Evolutionary conservation across 1,140 invertebrate genomes (phyloP).

Genomic region (Homalodisca vitripennis): DNA sequence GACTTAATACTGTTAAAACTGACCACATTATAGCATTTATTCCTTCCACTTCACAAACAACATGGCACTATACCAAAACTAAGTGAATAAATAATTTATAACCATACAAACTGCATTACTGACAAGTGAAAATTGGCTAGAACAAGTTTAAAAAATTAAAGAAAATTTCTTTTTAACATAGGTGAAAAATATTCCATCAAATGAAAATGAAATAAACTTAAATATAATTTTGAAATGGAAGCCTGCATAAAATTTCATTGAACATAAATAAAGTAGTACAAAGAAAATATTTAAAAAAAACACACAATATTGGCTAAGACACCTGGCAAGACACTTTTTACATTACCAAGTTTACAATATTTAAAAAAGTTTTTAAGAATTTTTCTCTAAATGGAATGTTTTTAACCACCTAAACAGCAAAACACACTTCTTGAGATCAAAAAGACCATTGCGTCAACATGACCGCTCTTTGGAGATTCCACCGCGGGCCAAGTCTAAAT

Average conservation of each 20-base stretch:
- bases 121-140: background rate
- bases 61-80: background rate
- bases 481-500: background rate
- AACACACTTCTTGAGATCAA: conserved; percentile 9
- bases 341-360: background rate
- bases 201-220: too few species aligned
- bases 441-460: too few species aligned
- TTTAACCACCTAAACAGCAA: background rate
- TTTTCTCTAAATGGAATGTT: background rate
- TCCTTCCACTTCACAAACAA: background rate
- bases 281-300: background rate
- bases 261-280: background rate
- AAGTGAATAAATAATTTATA: background rate
- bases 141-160: background rate
- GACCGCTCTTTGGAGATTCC: conserved; percentile 4
- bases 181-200: too few species aligned
- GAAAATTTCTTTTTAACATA: too few species aligned
- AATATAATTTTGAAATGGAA: too few species aligned
- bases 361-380: background rate
- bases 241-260: background rate
- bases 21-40: background rate
- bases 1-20: conserved; percentile 20
- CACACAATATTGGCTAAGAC: background rate
- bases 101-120: background rate
- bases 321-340: background rate